Base-by-base conservation (phyloP, 2,888 invertebrate species). In the Melanargia galathea region DNA sequence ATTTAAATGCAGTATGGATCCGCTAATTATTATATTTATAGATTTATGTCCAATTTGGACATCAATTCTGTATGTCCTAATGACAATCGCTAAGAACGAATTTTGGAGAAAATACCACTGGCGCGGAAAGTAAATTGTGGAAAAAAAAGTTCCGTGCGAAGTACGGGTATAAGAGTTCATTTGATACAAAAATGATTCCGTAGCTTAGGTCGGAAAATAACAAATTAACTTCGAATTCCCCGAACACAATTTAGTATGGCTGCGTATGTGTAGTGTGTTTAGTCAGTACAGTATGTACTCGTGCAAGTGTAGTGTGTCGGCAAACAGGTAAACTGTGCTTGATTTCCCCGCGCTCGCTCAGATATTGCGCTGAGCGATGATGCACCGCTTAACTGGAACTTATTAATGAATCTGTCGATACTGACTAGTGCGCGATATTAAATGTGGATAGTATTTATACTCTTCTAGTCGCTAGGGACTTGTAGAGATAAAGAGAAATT, bases 281-380 rank as follows among this genome's bases (percentile, higher is more conserved):
- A 46, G 52, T 55, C 61, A 24, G 61, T 54, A 18, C 54, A 18
- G 11, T 22, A n/a, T n/a, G n/a, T n/a, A 22, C 45, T 10, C 8
- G 49, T 13, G 10, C 49, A 30, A 49, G 35, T 33, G 48, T 22
- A 52, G 52, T 46, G 30, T 57, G 63, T 60, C 57, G 65, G 71
- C 68, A 73, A 73, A 72, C 70, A 69, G 70, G 72, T 72, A 73
- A 73, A 65, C 70, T 69, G 67, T 68, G 63, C 71, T 73, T 78
- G 77, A 81, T 81, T 80, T 79, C 79, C 78, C 77, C 69, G 73
- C 71, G 65, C 75, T 73, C 65, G 63, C 70, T 69, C 68, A 65
- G 63, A 66, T 71, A 67, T 69, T 63, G 70, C 69, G 49, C 66
- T 72, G 73, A 73, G 73, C 71, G 73, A 73, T 73, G 73, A 73